phyloP scores from a whole-genome alignment of 2,113 vertebrate species.

The Cheirogaleus medius region DNA sequence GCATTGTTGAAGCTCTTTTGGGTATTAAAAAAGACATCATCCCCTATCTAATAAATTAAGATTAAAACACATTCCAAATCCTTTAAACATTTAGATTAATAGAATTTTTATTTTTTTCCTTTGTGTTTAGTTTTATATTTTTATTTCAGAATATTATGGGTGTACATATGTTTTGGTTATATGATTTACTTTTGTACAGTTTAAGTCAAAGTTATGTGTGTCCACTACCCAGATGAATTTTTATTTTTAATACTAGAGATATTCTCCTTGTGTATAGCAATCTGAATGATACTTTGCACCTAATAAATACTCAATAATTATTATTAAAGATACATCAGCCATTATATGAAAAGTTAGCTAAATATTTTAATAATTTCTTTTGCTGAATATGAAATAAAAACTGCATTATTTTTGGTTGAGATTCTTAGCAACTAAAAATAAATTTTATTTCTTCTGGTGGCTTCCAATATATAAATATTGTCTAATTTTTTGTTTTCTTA shows the following conservation, averaged over 20 bases:
- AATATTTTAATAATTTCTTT: neutral
- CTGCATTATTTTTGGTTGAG: neutral
- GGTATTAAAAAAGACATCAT: neutral
- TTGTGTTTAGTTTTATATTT: too few relatives aligned
- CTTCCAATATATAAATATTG: neutral
- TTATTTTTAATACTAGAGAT: neutral
- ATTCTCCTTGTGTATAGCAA: neutral
- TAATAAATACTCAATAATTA: neutral
- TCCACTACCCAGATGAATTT: too few relatives aligned
- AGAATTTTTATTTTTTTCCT: neutral
- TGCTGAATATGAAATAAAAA: neutral
- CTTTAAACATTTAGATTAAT: neutral
- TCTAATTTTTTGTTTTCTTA: neutral
- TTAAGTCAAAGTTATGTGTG: too few relatives aligned
- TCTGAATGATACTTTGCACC: neutral
- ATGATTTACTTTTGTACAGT: too few relatives aligned
- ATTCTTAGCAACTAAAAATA: neutral
- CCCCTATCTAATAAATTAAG: neutral
- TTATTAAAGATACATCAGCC: neutral
- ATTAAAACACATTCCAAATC: neutral
- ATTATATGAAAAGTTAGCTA: neutral
- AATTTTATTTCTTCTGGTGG: neutral
- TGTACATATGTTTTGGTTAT: too few relatives aligned
- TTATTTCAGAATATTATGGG: too few relatives aligned
- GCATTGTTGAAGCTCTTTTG: neutral